Base-by-base conservation (phyloP, 1,140 invertebrate species). In the Temnothorax curvispinosus region DNA sequence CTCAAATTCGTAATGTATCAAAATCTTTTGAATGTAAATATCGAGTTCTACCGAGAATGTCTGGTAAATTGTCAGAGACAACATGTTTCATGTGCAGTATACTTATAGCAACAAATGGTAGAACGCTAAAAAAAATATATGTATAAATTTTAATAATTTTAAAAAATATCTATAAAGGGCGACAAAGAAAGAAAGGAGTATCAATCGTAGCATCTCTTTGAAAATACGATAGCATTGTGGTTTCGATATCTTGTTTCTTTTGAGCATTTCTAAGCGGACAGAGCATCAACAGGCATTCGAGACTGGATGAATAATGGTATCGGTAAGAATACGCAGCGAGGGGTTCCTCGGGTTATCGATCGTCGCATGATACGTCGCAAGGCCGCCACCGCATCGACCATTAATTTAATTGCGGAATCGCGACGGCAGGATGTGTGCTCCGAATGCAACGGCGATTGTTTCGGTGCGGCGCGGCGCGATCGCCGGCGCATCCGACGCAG, bases 401-500 rank as follows among this genome's bases (percentile, higher is more conserved):
- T 89, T 81, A 81, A 89, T 76, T 88, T 86, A 86, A 89, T 88
- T 71, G 87, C 54, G 47, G 44, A 85, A 89, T 81, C 56, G 64
- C 32, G 44, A 47, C 52, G 44, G 56, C 50, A 35, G 64, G 58
- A 64, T 62, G 80, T 67, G 87, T 74, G 88, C 74, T 62, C 87
- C 71, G 86, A 87, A 89, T 78, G 88, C 86, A 52, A 71, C 21
- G 78, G 18, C 52, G 67, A 38, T 75, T 64, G 86, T 88, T 89
- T 85, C 80, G 86, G 64, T 18, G 80, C 35, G 54, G 64, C 15
- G 80, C 35, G 54, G 80, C 76, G 41, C 67, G 64, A 54, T 52
- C 62, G 21, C 60, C 62, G 74, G 41, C 44, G 47, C 18, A 35
- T 52, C 74, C 80, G 41, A 50, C 21, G 13, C 58, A 60, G 84